Percentiles rank a stretch among this genome's conserved stretches.
Evolutionary conservation across 2,113 vertebrate genomes (phyloP).

Genomic region (Leptosomus discolor): DNA sequence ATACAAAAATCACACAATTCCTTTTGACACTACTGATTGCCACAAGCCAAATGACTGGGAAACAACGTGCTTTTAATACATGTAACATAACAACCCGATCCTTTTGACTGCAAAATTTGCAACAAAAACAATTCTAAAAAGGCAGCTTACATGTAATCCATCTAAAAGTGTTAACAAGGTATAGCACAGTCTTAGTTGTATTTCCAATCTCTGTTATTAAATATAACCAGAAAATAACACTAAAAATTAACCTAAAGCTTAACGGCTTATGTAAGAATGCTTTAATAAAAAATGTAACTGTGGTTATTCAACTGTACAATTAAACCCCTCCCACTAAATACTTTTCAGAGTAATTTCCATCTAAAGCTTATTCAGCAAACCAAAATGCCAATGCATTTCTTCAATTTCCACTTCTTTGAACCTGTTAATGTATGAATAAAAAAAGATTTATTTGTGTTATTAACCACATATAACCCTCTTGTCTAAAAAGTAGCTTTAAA

Average conservation of each 20-base stretch:
- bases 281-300: conserved; percentile 80
- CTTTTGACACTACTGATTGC: not conserved
- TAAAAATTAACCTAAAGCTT: conserved; percentile 85
- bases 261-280: conserved; percentile 85
- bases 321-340: conserved; percentile 78
- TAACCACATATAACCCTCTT: conserved; percentile 70
- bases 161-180: not conserved
- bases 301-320: conserved; percentile 77
- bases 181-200: not conserved
- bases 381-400: conserved; percentile 90
- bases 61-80: not conserved
- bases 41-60: conserved; percentile 22
- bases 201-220: conserved; percentile 58
- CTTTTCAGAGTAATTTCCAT: conserved; percentile 84
- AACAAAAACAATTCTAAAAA: not conserved
- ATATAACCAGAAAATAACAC: conserved; percentile 60
- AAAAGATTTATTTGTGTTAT: conserved; percentile 84
- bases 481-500: conserved; percentile 65
- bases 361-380: conserved; percentile 97
- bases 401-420: conserved; percentile 88
- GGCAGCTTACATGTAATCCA: not conserved
- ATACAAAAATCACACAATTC: not conserved
- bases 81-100: not conserved
- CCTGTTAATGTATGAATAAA: conserved; percentile 84
- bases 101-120: not conserved